Percentiles rank a stretch among this genome's conserved stretches.
These are phyloP conservation scores for Apotomis capreana DNA, from an alignment of 2,888 invertebrate species.

Conservation along the genomic window DNA sequence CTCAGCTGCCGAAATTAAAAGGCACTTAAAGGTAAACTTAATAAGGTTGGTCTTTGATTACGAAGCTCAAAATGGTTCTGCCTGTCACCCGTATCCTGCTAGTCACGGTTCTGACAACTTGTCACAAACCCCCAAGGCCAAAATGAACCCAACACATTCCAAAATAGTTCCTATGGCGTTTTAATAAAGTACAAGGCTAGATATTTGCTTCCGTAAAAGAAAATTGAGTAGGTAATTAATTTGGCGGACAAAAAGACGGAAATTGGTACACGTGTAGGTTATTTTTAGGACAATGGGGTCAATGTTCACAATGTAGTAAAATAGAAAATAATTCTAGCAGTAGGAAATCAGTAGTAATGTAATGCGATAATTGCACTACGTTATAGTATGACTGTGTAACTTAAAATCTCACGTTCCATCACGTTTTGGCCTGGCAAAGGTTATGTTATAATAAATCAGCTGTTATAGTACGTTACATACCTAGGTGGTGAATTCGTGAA, in stretches of 20 bases:
- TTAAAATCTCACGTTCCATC: no score
- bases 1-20: not conserved
- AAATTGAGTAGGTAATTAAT: constrained; percentile 37
- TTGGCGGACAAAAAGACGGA: constrained; percentile 32
- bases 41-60: constrained; percentile 18
- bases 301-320: constrained; percentile 6
- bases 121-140: constrained; percentile 42
- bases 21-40: not conserved
- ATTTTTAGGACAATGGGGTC: constrained; percentile 20
- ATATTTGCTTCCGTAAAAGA: constrained; percentile 38
- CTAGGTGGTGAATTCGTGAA: no score
- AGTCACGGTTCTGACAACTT: constrained; percentile 43
- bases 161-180: constrained; percentile 16
- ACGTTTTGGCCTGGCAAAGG: no score
- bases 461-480: no score
- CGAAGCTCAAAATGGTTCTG: constrained; percentile 11
- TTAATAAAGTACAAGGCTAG: constrained; percentile 17
- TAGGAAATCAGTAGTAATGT: no score
- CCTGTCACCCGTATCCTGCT: constrained; percentile 45
- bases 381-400: no score
- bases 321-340: no score
- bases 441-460: no score
- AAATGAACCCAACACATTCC: not conserved
- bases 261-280: constrained; percentile 14
- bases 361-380: no score